Evolutionary conservation across 2,797 vertebrate genomes (phyloP), one percentile per base, ranked within the genome.

Genomic region (Argya squamiceps): DNA sequence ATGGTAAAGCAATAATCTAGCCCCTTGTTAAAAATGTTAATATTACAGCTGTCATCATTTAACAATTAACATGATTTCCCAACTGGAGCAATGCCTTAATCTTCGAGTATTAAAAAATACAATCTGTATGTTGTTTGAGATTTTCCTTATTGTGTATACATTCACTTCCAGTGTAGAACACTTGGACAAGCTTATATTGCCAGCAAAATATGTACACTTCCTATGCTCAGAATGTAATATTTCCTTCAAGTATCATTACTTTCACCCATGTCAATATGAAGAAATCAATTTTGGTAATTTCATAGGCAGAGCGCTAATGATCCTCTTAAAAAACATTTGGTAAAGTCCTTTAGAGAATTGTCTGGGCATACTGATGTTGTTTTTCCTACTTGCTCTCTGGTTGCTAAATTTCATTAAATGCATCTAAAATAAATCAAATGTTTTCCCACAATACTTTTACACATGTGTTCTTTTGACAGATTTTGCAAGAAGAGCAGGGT

Each of bases 11-110:
- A 96, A 92, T 91, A 96, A 81, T 79, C 60, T 92, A 74, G 16
- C 55, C 58, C 43, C 91, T 90, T 85, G 70, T 93, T 97, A 96
- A 89, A 96, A 96, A 80, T 86, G 88, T 80, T 96, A 93, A 93
- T 95, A 92, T 68, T 96, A 91, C 84, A 84, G 78, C 91, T 82
- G 90, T 80, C 69, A 82, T 81, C 60, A 74, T 92, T 89, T 89
- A 79, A 82, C 84, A 86, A 44, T 36, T 90, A 88, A 82, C 84
- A 92, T 27, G 89, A 70, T 88, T 92, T 96, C 69, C 56, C 69
- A 82, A 44, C 29, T 63, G 34, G 43, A 78, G 89, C 83, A 77
- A 76, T 62, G 39, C 49, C 34, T 88, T 53, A 62, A 39, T 82
- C 67, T 82, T 36, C 56, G 55, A 92, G 44, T n/a, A 80, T 80